Evolutionary conservation across 1,140 invertebrate genomes (phyloP), one percentile per base, ranked within the genome.

Genomic region (Hyles vespertilio): DNA sequence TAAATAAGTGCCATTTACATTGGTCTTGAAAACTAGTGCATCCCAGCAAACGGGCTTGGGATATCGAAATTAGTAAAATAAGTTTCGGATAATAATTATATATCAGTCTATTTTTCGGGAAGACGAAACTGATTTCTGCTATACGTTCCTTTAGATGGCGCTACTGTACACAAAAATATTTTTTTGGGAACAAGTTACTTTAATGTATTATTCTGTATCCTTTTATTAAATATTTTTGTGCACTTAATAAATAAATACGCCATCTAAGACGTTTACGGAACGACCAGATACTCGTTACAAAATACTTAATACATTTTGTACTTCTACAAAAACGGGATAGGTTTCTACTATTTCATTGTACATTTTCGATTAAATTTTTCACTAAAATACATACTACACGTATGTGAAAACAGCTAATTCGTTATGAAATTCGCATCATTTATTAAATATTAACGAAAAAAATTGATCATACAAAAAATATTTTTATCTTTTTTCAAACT

Each of bases 241-340:
- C 36, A 40, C 36, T 0, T 5, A 8, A 40, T 5, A 5, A 40
- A 40, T 0, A 44, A 54, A 44, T 32, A 32, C 12, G 34, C 34
- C 34, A 52, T 40, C 10, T 36, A 43, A 36, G 34, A 34, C 11
- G 36, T 44, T 43, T n/a, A 5, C 10, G 5, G 12, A n/a, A 47
- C 46, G 5, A 47, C 46, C 4, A 11, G 10, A 8, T 8, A 22
- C 10, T n/a, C 3, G 5, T 47, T 79, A 77, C 66, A 80, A 75
- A 75, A 75, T 72, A 76, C 72, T 79, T 80, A 84, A 66, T 71
- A 73, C 81, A 87, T 68, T 84, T 87, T 87, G 84, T 87, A 87
- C 84, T 81, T 71, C 81, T 81, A 85, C 74, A 78, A 74, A 80
- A 47, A 47, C 12, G 36, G 36, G 36, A 75, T 66, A 67, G 75